Evolutionary conservation across 2,113 vertebrate genomes (phyloP).

Genomic region (Eclectus roratus): DNA sequence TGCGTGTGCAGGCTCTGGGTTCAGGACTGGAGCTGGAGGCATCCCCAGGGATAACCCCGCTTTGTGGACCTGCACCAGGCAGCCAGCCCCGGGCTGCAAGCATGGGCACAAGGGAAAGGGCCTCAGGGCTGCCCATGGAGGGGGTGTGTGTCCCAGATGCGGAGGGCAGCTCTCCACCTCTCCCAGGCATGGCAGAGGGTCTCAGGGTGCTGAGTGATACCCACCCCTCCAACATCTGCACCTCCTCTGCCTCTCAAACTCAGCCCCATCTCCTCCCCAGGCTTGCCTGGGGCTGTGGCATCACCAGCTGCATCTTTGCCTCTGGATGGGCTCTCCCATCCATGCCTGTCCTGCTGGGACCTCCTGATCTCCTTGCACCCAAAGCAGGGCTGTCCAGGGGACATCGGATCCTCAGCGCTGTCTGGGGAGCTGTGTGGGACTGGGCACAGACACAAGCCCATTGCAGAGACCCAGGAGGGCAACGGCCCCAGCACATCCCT

Average conservation of each 20-base stretch:
- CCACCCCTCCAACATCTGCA: not conserved
- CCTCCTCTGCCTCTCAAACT: not conserved
- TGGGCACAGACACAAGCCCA: fast-evolving
- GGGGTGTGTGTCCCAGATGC: fast-evolving
- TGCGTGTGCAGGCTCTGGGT: not conserved
- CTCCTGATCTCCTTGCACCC: not conserved
- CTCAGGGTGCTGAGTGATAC: not conserved
- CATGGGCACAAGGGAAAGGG: fast-evolving
- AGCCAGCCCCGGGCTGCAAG: not conserved
- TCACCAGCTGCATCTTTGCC: fast-evolving
- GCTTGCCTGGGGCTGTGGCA: not conserved
- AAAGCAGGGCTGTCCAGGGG: not conserved
- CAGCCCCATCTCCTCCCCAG: fast-evolving
- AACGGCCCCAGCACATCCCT: fast-evolving
- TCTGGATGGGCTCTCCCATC: not conserved
- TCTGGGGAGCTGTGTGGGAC: not conserved
- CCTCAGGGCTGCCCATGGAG: not conserved
- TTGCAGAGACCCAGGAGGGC: not conserved
- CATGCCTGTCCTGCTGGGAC: not conserved
- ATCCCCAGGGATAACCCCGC: not conserved
- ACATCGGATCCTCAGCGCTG: not conserved
- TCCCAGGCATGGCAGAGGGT: fast-evolving
- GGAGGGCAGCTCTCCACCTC: not conserved
- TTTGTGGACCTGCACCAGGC: not conserved
- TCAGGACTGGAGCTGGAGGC: not conserved